phyloP scores from a whole-genome alignment of 1,140 invertebrate species.

The Aphaenogaster ashmeadi region DNA sequence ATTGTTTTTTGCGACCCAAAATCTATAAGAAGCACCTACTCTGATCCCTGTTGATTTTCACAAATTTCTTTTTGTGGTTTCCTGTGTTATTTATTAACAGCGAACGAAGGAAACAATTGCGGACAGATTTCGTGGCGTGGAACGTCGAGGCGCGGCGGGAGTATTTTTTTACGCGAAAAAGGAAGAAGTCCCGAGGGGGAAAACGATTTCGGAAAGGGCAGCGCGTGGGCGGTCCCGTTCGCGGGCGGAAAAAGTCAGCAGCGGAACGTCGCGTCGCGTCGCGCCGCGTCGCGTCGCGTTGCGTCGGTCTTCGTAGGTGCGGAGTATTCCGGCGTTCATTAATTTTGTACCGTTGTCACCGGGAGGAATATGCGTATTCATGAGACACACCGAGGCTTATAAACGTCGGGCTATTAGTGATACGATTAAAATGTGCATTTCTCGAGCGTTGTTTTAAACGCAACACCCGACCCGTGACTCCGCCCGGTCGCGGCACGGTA shows the following conservation, averaged over 20 bases:
- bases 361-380: slow-evolving; percentile 81
- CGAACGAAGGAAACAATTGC: not conserved
- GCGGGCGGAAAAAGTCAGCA: slow-evolving; percentile 47
- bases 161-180: not conserved
- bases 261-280: slow-evolving; percentile 18
- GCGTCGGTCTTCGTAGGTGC: slow-evolving; percentile 43
- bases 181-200: not conserved
- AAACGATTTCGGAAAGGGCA: slow-evolving; percentile 41
- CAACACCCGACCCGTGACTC: slow-evolving; percentile 72
- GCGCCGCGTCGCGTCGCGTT: not conserved
- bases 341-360: slow-evolving; percentile 81
- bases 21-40: too few relatives aligned
- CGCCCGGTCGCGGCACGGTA: slow-evolving; percentile 26
- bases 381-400: slow-evolving; percentile 83
- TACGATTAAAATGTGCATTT: slow-evolving; percentile 85
- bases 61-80: too few relatives aligned
- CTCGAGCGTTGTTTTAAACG: slow-evolving; percentile 79
- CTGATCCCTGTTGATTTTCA: too few relatives aligned
- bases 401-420: slow-evolving; percentile 82
- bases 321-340: slow-evolving; percentile 76
- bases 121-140: not conserved
- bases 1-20: too few relatives aligned
- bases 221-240: slow-evolving; percentile 39
- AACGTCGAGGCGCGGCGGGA: not conserved
- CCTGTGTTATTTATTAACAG: not conserved